Evolutionary conservation across 1,140 invertebrate species (phyloP).

Genomic region (Choristoneura fumiferana): DNA sequence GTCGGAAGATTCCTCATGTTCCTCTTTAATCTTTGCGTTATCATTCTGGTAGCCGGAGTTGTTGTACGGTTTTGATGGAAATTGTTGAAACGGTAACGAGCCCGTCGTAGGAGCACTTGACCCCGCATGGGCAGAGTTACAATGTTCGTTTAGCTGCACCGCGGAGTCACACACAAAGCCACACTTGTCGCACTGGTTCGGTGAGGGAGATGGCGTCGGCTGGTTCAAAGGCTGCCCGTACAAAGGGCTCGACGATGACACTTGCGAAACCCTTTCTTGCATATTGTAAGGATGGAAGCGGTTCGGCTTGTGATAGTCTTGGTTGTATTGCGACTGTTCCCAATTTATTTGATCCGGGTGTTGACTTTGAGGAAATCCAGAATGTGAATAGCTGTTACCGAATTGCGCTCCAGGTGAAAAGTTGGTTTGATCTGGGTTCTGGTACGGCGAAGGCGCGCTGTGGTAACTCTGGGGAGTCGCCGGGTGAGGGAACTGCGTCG

Average conservation of each 20-base stretch:
- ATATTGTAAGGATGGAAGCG: conserved; percentile 78
- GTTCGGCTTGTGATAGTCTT: conserved; percentile 76
- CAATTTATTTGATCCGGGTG: conserved; percentile 68
- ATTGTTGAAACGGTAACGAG: conserved; percentile 75
- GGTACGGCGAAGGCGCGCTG: conserved; percentile 80
- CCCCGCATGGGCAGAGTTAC: conserved; percentile 82
- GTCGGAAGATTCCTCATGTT: conserved; percentile 86
- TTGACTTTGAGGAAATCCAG: conserved; percentile 75
- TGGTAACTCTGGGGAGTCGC: conserved; percentile 81
- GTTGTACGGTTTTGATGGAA: conserved; percentile 66
- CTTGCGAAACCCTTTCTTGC: conserved; percentile 76
- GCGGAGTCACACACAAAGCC: conserved; percentile 87
- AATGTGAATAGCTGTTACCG: conserved; percentile 71
- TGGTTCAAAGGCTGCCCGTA: conserved; percentile 80
- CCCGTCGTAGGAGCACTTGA: conserved; percentile 56
- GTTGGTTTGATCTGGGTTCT: conserved; percentile 78
- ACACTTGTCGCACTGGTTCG: conserved; percentile 89
- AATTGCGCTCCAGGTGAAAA: conserved; percentile 77
- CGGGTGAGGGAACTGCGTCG: conserved; percentile 78
- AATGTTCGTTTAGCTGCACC: conserved; percentile 84
- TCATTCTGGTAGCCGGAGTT: conserved; percentile 57
- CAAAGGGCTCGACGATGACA: conserved; percentile 82
- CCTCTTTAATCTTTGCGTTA: conserved; percentile 79
- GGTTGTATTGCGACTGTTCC: conserved; percentile 75
- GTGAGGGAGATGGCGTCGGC: conserved; percentile 81